Conservation (phyloP, 2,888 invertebrate species). For the Axea sp. region DNA sequence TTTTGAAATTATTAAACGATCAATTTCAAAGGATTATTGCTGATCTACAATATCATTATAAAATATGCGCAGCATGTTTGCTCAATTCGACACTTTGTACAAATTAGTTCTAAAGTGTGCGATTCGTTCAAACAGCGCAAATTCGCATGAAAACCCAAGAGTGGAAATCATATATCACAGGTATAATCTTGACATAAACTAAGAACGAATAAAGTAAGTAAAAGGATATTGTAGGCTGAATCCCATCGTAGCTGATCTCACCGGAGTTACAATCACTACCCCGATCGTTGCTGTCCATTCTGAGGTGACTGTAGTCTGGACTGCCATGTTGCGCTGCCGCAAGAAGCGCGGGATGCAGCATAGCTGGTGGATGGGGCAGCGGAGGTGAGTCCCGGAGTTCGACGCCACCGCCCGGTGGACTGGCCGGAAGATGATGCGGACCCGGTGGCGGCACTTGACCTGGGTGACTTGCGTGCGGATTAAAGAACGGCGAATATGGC, state of each 20-base stretch:
- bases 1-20: too few species aligned
- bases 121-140: too few species aligned
- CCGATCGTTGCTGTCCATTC: slow-evolving; percentile 91
- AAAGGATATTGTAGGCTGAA: slow-evolving; percentile 98
- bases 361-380: slow-evolving; percentile 88
- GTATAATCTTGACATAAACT: slow-evolving; percentile 44
- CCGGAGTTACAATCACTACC: slow-evolving; percentile 95
- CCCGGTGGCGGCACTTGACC: slow-evolving; percentile 77
- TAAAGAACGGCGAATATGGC: slow-evolving; percentile 94
- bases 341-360: slow-evolving; percentile 91
- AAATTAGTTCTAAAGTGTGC: too few species aligned
- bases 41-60: too few species aligned
- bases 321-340: slow-evolving; percentile 91
- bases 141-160: too few species aligned
- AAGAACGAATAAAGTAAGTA: slow-evolving; percentile 78
- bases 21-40: too few species aligned
- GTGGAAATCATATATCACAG: too few species aligned
- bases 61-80: too few species aligned
- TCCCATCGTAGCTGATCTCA: slow-evolving; percentile 94
- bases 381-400: slow-evolving; percentile 90
- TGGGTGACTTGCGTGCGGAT: slow-evolving; percentile 78
- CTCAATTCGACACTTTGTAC: too few species aligned
- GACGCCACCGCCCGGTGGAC: slow-evolving; percentile 85
- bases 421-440: slow-evolving; percentile 78
- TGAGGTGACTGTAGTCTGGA: slow-evolving; percentile 88